Percentiles rank a stretch among this genome's conserved stretches.
These are phyloP conservation scores for Danaus chrysippus DNA, from an alignment of 2,888 invertebrate genomes.

Conservation along the genomic window DNA sequence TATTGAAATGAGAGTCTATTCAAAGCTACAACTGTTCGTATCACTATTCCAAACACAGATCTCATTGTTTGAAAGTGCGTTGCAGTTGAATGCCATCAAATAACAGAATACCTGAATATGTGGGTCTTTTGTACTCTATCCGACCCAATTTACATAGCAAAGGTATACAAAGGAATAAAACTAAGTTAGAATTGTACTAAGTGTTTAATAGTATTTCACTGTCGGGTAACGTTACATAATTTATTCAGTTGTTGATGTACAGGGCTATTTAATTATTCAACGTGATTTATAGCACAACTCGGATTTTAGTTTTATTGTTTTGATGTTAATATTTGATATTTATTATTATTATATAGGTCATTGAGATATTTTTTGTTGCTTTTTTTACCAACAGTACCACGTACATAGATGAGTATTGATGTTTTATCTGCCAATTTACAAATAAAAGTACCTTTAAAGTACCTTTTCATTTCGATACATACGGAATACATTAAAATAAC, in stretches of 20 bases:
- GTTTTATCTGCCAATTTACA: too few relatives aligned
- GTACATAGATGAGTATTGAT: too few relatives aligned
- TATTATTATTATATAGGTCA: too few relatives aligned
- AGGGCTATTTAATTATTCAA: slow-evolving; percentile 2
- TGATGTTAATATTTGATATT: neutral
- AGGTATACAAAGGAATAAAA: slow-evolving; percentile 22
- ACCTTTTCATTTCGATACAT: too few relatives aligned
- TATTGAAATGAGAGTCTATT: neutral
- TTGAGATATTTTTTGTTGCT: too few relatives aligned
- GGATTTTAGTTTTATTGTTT: neutral
- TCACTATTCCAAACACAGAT: slow-evolving; percentile 12
- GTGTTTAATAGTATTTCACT: slow-evolving; percentile 11
- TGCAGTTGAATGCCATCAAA: slow-evolving; percentile 28
- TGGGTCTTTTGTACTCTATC: slow-evolving; percentile 25
- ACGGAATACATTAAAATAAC: neutral
- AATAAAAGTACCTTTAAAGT: too few relatives aligned
- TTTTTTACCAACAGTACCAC: too few relatives aligned
- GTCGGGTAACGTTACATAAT: neutral
- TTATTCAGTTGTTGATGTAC: slow-evolving; percentile 3
- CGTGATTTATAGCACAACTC: neutral
- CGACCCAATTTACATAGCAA: slow-evolving; percentile 25
- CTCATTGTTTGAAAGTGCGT: slow-evolving; percentile 15
- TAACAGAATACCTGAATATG: slow-evolving; percentile 21
- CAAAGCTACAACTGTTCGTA: neutral
- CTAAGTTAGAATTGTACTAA: slow-evolving; percentile 20